Conservation (phyloP, 2,113 vertebrate species). For the Lutjanus erythropterus region DNA sequence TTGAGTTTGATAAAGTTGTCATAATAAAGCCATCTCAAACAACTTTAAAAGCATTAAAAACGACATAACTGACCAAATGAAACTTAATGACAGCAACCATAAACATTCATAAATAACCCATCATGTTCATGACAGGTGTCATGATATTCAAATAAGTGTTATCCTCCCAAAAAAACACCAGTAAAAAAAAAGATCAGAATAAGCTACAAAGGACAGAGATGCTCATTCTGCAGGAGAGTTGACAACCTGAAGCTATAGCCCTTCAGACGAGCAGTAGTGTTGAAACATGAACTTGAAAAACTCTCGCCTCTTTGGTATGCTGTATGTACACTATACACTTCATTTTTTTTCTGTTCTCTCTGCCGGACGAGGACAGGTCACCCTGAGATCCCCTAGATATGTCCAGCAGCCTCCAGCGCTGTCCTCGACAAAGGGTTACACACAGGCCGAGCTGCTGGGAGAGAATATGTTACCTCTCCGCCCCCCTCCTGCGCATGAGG, state of each 20-base stretch:
- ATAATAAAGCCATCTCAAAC: too few species aligned
- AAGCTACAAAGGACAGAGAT: background rate
- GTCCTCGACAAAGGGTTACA: conserved; percentile 71
- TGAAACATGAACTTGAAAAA: conserved; percentile 19
- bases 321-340: conserved; percentile 15
- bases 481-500: conserved; percentile 39
- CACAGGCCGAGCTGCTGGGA: conserved; percentile 50
- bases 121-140: too few species aligned
- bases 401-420: conserved; percentile 63
- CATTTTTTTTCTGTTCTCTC: conserved; percentile 51
- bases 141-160: too few species aligned
- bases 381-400: conserved; percentile 72
- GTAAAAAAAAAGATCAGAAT: background rate
- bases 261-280: conserved; percentile 28
- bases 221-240: conserved; percentile 19
- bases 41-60: too few species aligned
- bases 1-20: too few species aligned
- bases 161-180: background rate
- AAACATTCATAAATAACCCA: too few species aligned
- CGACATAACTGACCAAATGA: too few species aligned
- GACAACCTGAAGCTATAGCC: background rate
- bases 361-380: conserved; percentile 70
- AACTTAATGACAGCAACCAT: too few species aligned
- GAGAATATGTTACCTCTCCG: conserved; percentile 71
- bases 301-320: conserved; percentile 67